Conservation (phyloP, 2,888 invertebrate species). For the Eumerus sabulonum region DNA sequence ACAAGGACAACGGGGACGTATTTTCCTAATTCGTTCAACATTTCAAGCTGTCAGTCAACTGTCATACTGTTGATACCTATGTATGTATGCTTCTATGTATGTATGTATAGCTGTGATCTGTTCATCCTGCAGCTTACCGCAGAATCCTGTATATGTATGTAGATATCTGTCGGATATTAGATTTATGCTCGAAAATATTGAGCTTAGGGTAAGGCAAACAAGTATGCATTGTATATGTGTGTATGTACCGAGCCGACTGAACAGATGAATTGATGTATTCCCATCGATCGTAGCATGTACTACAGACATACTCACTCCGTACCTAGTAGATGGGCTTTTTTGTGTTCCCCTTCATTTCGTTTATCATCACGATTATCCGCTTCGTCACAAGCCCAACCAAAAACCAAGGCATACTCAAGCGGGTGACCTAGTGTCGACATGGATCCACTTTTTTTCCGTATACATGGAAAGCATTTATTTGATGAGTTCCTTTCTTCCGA, state of each 20-base stretch:
- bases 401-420: background rate
- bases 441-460: constrained; percentile 9
- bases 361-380: constrained; percentile 20
- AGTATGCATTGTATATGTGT: too few relatives aligned
- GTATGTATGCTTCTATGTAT: constrained; percentile 11
- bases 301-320: constrained; percentile 1
- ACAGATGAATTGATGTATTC: constrained; percentile 24
- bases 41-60: constrained; percentile 48
- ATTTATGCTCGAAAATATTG: background rate
- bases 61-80: constrained; percentile 45
- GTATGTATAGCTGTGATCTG: too few relatives aligned
- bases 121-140: too few relatives aligned
- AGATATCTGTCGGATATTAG: constrained; percentile 9
- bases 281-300: constrained; percentile 19
- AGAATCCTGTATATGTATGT: constrained; percentile 1
- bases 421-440: background rate
- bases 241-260: too few relatives aligned
- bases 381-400: constrained; percentile 10
- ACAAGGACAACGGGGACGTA: background rate
- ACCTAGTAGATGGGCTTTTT: constrained; percentile 8
- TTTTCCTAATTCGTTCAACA: constrained; percentile 28
- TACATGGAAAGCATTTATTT: constrained; percentile 34
- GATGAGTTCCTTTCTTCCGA: constrained; percentile 37
- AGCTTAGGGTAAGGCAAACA: too few relatives aligned
- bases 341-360: constrained; percentile 13